Percentiles rank a stretch among this genome's conserved stretches.
Evolutionary conservation across 2,113 vertebrate genomes (phyloP).

Genomic region (Sinocyclocheilus anshuiensis): DNA sequence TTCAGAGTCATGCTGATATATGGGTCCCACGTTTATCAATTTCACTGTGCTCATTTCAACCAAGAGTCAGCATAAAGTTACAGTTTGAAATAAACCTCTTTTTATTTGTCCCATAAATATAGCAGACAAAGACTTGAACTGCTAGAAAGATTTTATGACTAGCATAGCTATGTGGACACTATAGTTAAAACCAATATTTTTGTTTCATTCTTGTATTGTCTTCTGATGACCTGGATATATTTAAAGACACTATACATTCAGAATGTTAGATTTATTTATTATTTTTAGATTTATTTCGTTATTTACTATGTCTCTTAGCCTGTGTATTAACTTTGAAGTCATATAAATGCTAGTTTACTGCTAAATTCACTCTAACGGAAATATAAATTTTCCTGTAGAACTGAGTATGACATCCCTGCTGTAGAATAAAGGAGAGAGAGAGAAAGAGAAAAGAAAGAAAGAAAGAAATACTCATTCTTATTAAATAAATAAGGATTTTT

Average conservation of each 20-base stretch:
- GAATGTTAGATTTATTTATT: not conserved
- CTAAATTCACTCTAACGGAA: not conserved
- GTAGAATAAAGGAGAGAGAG: no score
- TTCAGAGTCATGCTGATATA: not conserved
- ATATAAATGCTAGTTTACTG: not conserved
- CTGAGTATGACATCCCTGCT: no score
- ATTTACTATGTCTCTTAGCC: no score
- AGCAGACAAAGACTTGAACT: not conserved
- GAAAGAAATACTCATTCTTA: no score
- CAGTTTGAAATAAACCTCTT: not conserved
- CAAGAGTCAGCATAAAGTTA: not conserved
- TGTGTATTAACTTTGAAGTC: not conserved
- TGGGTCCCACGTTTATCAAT: conserved; percentile 17
- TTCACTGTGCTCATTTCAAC: not conserved
- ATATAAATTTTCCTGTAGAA: not conserved
- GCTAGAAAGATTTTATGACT: not conserved
- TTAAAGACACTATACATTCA: not conserved
- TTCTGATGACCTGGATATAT: not conserved
- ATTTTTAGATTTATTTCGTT: not conserved
- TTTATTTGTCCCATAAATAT: conserved; percentile 5
- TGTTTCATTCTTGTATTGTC: not conserved
- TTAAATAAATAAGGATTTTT: not conserved
- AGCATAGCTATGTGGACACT: not conserved
- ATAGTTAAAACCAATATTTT: not conserved
- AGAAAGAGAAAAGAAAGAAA: no score